Evolutionary conservation across 2,797 vertebrate species (phyloP).

Genomic region (Thalassophryne amazonica): DNA sequence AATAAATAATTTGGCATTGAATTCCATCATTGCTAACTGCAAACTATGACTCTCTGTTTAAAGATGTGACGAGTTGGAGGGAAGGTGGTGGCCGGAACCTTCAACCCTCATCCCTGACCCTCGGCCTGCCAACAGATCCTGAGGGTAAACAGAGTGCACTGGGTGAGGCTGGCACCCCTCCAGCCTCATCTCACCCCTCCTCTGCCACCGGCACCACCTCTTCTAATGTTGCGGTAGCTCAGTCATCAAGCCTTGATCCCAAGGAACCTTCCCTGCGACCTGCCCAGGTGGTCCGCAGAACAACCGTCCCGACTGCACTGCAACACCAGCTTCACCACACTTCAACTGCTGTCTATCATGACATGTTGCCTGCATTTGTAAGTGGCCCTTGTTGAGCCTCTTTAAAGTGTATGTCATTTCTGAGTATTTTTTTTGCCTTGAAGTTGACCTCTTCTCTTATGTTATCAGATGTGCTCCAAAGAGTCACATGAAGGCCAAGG

Average conservation of each 20-base stretch:
- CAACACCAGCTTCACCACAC: slow-evolving; percentile 92
- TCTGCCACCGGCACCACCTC: slow-evolving; percentile 77
- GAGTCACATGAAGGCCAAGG: slow-evolving; percentile 84
- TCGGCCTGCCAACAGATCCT: slow-evolving; percentile 69
- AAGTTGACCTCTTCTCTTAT: too few species aligned
- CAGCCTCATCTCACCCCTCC: slow-evolving; percentile 71
- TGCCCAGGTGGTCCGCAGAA: slow-evolving; percentile 87
- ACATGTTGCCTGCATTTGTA: slow-evolving; percentile 99
- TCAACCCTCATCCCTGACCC: slow-evolving; percentile 74
- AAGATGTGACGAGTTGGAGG: slow-evolving; percentile 99
- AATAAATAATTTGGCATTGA: neutral
- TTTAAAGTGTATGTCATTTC: too few species aligned
- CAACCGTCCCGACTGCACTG: slow-evolving; percentile 80
- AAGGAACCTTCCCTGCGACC: slow-evolving; percentile 93
- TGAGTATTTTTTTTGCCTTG: too few species aligned
- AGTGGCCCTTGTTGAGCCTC: too few species aligned
- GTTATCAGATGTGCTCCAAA: slow-evolving; percentile 92
- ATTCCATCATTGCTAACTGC: neutral
- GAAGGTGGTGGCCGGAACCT: slow-evolving; percentile 99
- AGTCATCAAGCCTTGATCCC: slow-evolving; percentile 72
- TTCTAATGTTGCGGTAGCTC: slow-evolving; percentile 65
- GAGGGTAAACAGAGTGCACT: slow-evolving; percentile 74
- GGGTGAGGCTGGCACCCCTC: slow-evolving; percentile 65
- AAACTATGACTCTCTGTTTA: neutral
- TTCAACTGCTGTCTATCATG: slow-evolving; percentile 92